Evolutionary conservation across 2,888 invertebrate genomes (phyloP).

Genomic region (Limnephilus marmoratus): DNA sequence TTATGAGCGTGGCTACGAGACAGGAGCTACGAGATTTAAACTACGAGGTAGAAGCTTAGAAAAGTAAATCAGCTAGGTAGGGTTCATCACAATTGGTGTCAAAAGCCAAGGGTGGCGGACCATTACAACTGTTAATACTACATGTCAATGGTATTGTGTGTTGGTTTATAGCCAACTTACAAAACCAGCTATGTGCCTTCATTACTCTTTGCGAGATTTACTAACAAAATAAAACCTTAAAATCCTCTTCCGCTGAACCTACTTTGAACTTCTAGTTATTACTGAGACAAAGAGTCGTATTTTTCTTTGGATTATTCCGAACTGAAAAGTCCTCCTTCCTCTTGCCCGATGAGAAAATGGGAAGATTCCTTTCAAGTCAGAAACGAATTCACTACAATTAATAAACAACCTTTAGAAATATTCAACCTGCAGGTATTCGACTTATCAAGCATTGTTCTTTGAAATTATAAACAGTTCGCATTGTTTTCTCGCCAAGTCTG

Average conservation of each 20-base stretch:
- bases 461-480: constrained; percentile 41
- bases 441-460: constrained; percentile 45
- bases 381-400: constrained; percentile 45
- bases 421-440: constrained; percentile 42
- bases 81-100: no score
- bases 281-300: constrained; percentile 21
- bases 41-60: no score
- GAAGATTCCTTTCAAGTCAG: constrained; percentile 41
- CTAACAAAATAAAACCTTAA: not conserved
- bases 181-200: no score
- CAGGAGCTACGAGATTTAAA: no score
- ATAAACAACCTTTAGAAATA: constrained; percentile 42
- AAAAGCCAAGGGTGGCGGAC: no score
- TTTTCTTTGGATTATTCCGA: constrained; percentile 22
- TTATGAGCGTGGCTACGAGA: no score
- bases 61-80: no score
- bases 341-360: not conserved
- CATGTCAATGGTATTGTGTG: no score
- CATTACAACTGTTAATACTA: no score
- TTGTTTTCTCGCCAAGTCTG: constrained; percentile 15
- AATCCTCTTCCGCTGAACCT: not conserved
- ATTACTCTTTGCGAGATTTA: no score
- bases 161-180: no score
- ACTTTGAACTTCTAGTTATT: constrained; percentile 14
- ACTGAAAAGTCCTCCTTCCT: not conserved